Percentiles rank a stretch among this genome's conserved stretches.
phyloP scores from a whole-genome alignment of 1,140 invertebrate species.

The Psilanteris sp. region DNA sequence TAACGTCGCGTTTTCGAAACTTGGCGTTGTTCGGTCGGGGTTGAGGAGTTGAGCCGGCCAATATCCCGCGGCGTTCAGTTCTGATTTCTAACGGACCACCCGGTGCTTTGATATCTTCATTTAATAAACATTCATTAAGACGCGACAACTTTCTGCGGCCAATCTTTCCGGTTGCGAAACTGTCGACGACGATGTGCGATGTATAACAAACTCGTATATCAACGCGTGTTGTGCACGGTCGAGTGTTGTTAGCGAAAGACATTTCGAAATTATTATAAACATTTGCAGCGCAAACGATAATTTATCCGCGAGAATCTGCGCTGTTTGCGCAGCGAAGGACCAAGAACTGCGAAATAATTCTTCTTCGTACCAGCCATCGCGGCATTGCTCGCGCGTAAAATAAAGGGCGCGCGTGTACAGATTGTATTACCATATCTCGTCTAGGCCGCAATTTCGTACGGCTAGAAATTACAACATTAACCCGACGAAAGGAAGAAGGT shows the following conservation, averaged over 20 bases:
- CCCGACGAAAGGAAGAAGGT: constrained; percentile 51
- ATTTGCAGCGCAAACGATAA: too few relatives aligned
- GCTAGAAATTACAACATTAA: constrained; percentile 70
- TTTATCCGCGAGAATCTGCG: constrained; percentile 15
- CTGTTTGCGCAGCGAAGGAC: constrained; percentile 4
- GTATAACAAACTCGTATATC: too few relatives aligned
- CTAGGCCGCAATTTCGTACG: constrained; percentile 67
- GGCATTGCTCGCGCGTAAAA: constrained; percentile 35
- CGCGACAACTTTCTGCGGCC: constrained; percentile 23
- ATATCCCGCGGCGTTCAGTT: constrained; percentile 15
- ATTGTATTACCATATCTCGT: constrained; percentile 68
- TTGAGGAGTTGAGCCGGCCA: not conserved
- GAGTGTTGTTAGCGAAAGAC: too few relatives aligned
- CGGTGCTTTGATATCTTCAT: constrained; percentile 51
- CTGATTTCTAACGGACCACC: constrained; percentile 40
- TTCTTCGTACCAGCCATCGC: constrained; percentile 25
- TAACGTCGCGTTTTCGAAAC: constrained; percentile 40
- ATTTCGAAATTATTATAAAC: too few relatives aligned
- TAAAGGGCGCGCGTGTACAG: constrained; percentile 25
- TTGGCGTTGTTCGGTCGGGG: constrained; percentile 21
- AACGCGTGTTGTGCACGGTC: too few relatives aligned
- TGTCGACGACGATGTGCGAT: too few relatives aligned
- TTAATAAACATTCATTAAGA: constrained; percentile 36
- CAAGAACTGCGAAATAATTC: too few relatives aligned
- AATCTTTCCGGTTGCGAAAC: not conserved